Evolutionary conservation across 2,888 invertebrate genomes (phyloP), one percentile per base, ranked within the genome.

Genomic region (Syrista parreyssii): DNA sequence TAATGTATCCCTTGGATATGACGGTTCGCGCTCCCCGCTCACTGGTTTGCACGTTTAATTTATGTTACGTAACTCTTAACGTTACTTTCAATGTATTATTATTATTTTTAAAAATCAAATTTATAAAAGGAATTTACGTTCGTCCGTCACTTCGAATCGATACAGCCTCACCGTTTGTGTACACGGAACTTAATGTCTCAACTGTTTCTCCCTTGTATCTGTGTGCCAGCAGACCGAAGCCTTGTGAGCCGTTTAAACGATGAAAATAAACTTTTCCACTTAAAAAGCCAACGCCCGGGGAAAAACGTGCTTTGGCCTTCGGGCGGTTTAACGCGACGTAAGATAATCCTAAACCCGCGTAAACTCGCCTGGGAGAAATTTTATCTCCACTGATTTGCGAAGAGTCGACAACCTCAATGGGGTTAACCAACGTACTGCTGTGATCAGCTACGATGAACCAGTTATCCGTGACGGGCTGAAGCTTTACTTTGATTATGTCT

Each of bases 1-100:
- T 80, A 80, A 82, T 15, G 40, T 40, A 15, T 40, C 40, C 40
- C 15, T 40, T 40, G 40, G 40, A 40, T 40, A 40, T 4, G 40
- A 15, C 4, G 15, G 15, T 15, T 40, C 40, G 40, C 40, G 40
- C 15, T 6, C 15, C 15, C 40, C 15, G 40, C 15, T 40, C 40
- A 15, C 1, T 40, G 15, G 15, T 40, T 15, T 15, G 15, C 15
- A 40, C 6, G 15, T 4, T 6, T 6, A 15, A 40, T 40, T 40
- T 40, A 15, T 15, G 1, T 40, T 40, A 15, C 15, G 40, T 40
- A 40, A 40, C 6, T 40, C 2, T 40, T 40, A 15, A 40, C 6
- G 15, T 40, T 15, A 40, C 15, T 40, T 6, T 40, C 1, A 40
- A 40, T 15, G 15, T 36, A 11, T 36, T 12, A n/a, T 36, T 3